Percentiles rank a stretch among this genome's conserved stretches.
These are phyloP conservation scores for Stylophora pistillata DNA, from an alignment of 64 coral and sea anemone genomes.

Conservation along the genomic window DNA sequence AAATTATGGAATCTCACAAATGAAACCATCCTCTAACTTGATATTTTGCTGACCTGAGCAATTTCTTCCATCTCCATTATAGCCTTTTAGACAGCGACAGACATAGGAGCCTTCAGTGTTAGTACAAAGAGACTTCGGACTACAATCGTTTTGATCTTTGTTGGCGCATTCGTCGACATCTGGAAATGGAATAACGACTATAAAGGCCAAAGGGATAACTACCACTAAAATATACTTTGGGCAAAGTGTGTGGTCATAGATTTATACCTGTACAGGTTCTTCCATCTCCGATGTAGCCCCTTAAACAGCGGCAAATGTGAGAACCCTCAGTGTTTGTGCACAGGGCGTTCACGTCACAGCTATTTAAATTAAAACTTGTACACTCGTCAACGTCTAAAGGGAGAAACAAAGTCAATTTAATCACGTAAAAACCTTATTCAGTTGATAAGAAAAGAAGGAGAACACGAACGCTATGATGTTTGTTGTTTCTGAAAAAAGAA, in stretches of 20 bases:
- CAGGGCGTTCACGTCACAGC: conserved; percentile 14
- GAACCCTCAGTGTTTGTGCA: conserved; percentile 51
- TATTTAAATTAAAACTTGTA: background rate
- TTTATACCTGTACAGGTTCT: conserved; percentile 52
- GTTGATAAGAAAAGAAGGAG: too few species aligned
- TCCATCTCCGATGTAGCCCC: conserved; percentile 28
- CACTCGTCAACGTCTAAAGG: conserved; percentile 43
- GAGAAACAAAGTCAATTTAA: background rate
- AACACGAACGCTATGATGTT: too few species aligned
- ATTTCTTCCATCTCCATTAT: conserved; percentile 48
- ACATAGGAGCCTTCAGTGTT: conserved; percentile 21
- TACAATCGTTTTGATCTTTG: conserved; percentile 15
- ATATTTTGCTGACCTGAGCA: conserved; percentile 41
- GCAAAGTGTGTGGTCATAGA: too few species aligned
- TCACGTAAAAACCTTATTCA: too few species aligned
- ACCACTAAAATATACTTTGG: too few species aligned
- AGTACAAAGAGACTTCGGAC: conserved; percentile 44
- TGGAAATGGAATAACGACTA: background rate
- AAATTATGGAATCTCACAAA: too few species aligned
- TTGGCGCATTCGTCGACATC: conserved; percentile 7
- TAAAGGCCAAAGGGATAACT: too few species aligned
- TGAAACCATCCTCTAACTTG: too few species aligned
- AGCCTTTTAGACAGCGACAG: conserved; percentile 25
- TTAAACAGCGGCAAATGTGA: conserved; percentile 29
- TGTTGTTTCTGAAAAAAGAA: too few species aligned